Percentiles rank a stretch among this genome's conserved stretches.
phyloP scores from a whole-genome alignment of 2,888 invertebrate genomes.

The Linnaemya tessellans region DNA sequence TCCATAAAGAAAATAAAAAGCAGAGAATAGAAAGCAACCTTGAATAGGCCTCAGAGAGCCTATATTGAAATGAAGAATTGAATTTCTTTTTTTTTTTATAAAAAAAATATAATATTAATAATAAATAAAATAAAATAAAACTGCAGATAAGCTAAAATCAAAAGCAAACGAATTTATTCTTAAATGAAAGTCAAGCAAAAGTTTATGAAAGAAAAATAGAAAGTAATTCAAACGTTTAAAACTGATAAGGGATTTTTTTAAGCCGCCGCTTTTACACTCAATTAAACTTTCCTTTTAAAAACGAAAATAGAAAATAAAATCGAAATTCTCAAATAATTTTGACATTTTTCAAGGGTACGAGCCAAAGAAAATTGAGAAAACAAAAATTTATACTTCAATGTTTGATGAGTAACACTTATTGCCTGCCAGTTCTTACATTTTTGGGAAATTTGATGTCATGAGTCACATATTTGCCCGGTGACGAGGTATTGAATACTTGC shows the following conservation, averaged over 20 bases:
- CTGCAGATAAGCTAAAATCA: conserved; percentile 32
- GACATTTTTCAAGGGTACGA: conserved; percentile 21
- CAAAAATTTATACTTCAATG: conserved; percentile 46
- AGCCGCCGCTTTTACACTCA: conserved; percentile 21
- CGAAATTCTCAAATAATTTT: neutral
- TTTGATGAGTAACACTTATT: conserved; percentile 20
- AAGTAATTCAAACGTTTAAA: neutral
- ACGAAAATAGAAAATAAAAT: neutral
- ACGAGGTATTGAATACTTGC: conserved; percentile 78
- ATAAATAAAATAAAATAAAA: neutral
- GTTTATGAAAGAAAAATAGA: neutral
- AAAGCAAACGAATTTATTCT: neutral
- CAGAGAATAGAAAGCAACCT: conserved; percentile 68
- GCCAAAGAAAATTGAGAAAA: neutral
- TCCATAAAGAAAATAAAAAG: neutral
- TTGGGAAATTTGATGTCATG: conserved; percentile 80
- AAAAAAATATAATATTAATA: too few species aligned
- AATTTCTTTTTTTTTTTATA: too few species aligned
- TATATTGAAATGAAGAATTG: neutral
- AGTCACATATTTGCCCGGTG: conserved; percentile 79
- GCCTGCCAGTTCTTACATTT: conserved; percentile 80
- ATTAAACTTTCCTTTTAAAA: conserved; percentile 3
- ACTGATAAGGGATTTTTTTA: conserved; percentile 28
- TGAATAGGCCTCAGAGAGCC: conserved; percentile 51
- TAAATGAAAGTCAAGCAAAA: conserved; percentile 5